Base-by-base conservation (phyloP, 2,797 vertebrate species). In the Myotis daubentonii region DNA sequence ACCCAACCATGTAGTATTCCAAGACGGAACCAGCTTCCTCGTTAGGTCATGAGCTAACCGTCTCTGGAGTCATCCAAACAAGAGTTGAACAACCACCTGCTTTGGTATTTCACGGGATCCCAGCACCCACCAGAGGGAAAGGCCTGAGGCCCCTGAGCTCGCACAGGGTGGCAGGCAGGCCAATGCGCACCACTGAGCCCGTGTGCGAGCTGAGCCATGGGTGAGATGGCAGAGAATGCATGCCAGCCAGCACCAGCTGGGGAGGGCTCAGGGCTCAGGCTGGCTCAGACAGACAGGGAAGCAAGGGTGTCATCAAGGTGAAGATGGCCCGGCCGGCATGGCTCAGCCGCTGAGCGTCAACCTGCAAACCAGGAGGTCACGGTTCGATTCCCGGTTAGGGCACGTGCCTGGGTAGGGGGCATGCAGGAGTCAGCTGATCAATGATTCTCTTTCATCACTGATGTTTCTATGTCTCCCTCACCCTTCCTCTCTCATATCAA, bases 161-260 rank as follows among this genome's bases (percentile, higher is more conserved):
- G 10, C 6, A 36, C 1, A 19, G 25, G 23, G 22, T 41, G 53
- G 47, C 1, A 38, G 68, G 33, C 62, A 30, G 55, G 41, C 16
- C 55, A 16, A 53, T 0, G 0, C 47, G 3, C 33, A 38, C 33
- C 3, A 0, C n/a, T 4, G 17, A n/a, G 23, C 47, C 57, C 19
- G 0, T 0, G 8, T n/a, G n/a, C 0, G 5, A 6, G 33, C 44
- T 8, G 47, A 57, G 62, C 89, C 25, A 2, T 0, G 12, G 30
- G 15, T 1, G 3, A 71, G 25, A 2, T 4, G 15, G 19, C 20
- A 41, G 19, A 19, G 25, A 47, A 36, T 11, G 15, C 2, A 11
- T 2, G 6, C 23, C 62, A 17, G 66, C 7, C 36, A 2, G 66
- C 30, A 38, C 62, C 38, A 17, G 28, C 66, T 23, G n/a, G 6